Conservation (phyloP, 2,888 invertebrate species). For the Sinohyriopsis cumingii region DNA sequence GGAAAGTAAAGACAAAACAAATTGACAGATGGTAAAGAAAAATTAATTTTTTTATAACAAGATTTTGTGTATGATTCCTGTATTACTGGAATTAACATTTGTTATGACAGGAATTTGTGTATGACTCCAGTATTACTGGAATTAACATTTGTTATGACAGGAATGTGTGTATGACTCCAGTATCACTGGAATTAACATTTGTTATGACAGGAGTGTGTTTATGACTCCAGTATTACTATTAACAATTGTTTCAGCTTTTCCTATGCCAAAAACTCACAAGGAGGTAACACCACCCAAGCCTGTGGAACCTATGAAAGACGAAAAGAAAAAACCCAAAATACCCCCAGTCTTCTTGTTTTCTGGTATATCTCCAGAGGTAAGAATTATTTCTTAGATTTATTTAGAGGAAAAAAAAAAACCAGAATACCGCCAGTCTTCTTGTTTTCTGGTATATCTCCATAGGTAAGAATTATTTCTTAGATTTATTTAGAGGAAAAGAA, state of each 20-base stretch:
- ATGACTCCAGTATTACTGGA: no score
- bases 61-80: no score
- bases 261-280: conserved; percentile 35
- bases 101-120: no score
- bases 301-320: conserved; percentile 38
- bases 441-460: conserved; percentile 64
- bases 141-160: no score
- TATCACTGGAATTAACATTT: no score
- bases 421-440: conserved; percentile 56
- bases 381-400: conserved; percentile 5
- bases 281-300: conserved; percentile 48
- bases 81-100: no score
- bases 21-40: no score
- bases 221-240: no score
- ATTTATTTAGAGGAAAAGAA: conserved; percentile 1
- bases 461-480: conserved; percentile 36
- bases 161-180: no score
- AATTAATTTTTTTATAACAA: no score
- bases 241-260: conserved; percentile 48
- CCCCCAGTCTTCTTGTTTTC: conserved; percentile 65
- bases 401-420: background rate
- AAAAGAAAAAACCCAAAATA: conserved; percentile 10
- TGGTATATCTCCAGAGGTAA: conserved; percentile 61
- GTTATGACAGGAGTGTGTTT: no score
- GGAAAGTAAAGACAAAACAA: no score